Evolutionary conservation across 2,797 vertebrate species (phyloP), one percentile per base, ranked within the genome.

Genomic region (Myripristis murdjan): DNA sequence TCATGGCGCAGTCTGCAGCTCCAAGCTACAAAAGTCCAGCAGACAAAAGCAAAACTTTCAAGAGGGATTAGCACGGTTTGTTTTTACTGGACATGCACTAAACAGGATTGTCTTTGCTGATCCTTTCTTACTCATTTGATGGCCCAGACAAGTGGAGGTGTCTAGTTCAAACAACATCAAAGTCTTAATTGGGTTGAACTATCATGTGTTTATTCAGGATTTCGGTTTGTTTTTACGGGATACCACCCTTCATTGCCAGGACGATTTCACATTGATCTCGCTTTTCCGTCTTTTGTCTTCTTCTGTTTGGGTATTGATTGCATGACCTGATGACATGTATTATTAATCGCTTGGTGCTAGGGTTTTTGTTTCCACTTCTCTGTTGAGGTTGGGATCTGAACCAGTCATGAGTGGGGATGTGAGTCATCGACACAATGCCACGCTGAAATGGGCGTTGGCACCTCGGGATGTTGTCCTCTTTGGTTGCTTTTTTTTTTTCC

Each of bases 401-500:
- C 18, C 8, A 0, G 64, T 68, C 79, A 62, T 35, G 1, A 65
- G 74, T 1, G 5, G 56, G 63, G 52, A 10, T 15, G 44, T 91
- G 83, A 90, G 41, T 87, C 88, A 89, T 14, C 0, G 3, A 15
- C 64, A 7, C n/a, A 35, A 66, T 37, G 75, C 55, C 77, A 71
- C 58, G 33, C n/a, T 55, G 53, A 65, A 10, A 18, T 24, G 67
- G 80, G 52, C 24, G 76, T 77, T 26, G 71, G 69, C 77, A 5
- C 62, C 22, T 10, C 3, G 1, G 39, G 70, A 64, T 11, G 52
- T 46, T n/a, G 0, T 52, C 39, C 8, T 69, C 73, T 77, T 6
- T 55, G 48, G 59, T 54, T 52, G 31, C 71, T 79, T 60, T 53
- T 59, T 78, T 80, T n/a, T n/a, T n/a, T n/a, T n/a, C 73, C 49